Evolutionary conservation across 2,888 invertebrate species (phyloP), one percentile per base, ranked within the genome.

Genomic region (Luperina nickerlii): DNA sequence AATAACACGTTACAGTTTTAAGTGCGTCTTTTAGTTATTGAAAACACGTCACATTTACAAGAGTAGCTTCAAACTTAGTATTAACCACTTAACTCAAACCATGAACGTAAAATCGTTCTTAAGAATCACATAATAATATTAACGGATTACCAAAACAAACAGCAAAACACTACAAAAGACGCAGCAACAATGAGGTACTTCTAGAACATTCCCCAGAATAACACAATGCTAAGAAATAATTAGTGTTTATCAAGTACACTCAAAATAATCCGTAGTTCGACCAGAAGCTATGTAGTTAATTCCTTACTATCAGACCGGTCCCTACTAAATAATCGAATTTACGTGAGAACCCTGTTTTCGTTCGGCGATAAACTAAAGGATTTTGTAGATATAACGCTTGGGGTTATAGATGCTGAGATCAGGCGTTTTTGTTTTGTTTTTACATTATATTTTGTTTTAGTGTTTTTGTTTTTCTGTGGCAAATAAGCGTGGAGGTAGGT

Each of bases 311-410:
- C 83, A 74, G 78, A 27, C 65, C 68, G 42, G 73, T 60, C 71
- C 79, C 69, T 77, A 80, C 81, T 87, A 86, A 87, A 87, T 81
- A 86, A 88, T 84, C 79, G 78, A 83, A 86, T 88, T 88, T 87
- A 87, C 80, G 80, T 73, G 76, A 67, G 69, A 76, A 67, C 83
- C 82, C 74, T n/a, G 72, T 67, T 74, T 75, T 83, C 79, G 57
- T 76, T 86, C 71, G 45, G 20, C 78, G 38, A 83, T 87, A 87
- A 87, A 87, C 81, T 87, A 83, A 80, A 78, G 86, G 83, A 86
- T 86, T 87, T 83, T 79, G 88, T 86, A 77, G 86, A 86, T 82
- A 82, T 80, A 86, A 83, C 77, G 78, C 48, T 79, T 51, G 24
- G 62, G n/a, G 54, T 69, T 80, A 68, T 74, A 74, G 65, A 85